These are phyloP conservation scores for human DNA, from an alignment of 2,113 vertebrate genomes.

Conservation along the genomic window DNA sequence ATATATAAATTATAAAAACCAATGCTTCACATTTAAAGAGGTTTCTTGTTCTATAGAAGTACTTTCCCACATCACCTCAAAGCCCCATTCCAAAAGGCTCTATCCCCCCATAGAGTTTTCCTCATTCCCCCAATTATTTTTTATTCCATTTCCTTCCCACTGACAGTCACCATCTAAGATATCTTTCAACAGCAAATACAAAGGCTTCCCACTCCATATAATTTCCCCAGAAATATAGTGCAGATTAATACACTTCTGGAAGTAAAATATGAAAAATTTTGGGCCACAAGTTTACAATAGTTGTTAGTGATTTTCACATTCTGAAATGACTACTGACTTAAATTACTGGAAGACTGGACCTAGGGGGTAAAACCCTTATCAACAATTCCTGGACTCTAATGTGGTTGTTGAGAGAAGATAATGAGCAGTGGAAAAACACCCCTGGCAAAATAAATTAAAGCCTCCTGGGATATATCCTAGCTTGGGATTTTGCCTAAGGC, in stretches of 20 bases:
- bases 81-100: not conserved
- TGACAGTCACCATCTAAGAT: not conserved
- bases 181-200: not conserved
- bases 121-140: not conserved
- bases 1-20: not conserved
- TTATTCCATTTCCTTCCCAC: not conserved
- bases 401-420: conserved; percentile 2
- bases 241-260: not conserved
- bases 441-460: conserved; percentile 35
- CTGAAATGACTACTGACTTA: not conserved
- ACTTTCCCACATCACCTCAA: not conserved
- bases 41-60: not conserved
- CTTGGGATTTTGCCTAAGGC: conserved; percentile 11
- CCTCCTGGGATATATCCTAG: not conserved
- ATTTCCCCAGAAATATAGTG: not conserved
- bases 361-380: not conserved
- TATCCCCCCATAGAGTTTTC: not conserved
- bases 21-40: not conserved
- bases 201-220: not conserved
- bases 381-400: not conserved
- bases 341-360: not conserved
- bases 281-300: not conserved
- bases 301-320: not conserved
- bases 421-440: conserved; percentile 18
- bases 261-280: conserved; percentile 1